Conservation (phyloP, 2,888 invertebrate genomes). For the Malacosoma neustria region DNA sequence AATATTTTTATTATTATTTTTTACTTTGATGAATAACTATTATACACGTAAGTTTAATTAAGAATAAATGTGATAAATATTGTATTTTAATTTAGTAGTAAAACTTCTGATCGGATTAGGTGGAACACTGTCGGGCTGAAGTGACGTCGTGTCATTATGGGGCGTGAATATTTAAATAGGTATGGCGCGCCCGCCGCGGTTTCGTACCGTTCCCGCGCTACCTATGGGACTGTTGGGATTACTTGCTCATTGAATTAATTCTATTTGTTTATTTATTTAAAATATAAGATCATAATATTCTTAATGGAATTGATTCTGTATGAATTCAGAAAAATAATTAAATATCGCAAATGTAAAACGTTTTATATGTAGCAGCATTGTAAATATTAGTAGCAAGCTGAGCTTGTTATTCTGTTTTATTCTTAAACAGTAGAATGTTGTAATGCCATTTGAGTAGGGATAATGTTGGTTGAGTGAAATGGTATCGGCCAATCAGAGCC, state of each 20-base stretch:
- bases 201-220: slow-evolving; percentile 35
- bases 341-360: too few species aligned
- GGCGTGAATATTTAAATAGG: slow-evolving; percentile 66
- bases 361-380: too few species aligned
- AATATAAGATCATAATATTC: too few species aligned
- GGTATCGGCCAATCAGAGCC: slow-evolving; percentile 9
- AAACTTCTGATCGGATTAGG: too few species aligned
- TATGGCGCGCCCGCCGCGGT: slow-evolving; percentile 47
- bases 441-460: slow-evolving; percentile 8
- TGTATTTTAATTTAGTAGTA: too few species aligned
- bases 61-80: neutral
- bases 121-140: slow-evolving; percentile 47
- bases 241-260: slow-evolving; percentile 60
- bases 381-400: too few species aligned
- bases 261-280: too few species aligned
- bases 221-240: slow-evolving; percentile 52
- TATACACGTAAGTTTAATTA: too few species aligned
- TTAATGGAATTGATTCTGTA: too few species aligned
- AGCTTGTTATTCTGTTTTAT: neutral
- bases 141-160: slow-evolving; percentile 61
- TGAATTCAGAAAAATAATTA: too few species aligned
- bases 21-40: too few species aligned
- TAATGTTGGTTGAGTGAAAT: slow-evolving; percentile 17
- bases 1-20: too few species aligned
- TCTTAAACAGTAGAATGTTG: neutral